These are phyloP conservation scores for Anticlea derivata DNA, from an alignment of 2,888 invertebrate genomes.

Conservation along the genomic window DNA sequence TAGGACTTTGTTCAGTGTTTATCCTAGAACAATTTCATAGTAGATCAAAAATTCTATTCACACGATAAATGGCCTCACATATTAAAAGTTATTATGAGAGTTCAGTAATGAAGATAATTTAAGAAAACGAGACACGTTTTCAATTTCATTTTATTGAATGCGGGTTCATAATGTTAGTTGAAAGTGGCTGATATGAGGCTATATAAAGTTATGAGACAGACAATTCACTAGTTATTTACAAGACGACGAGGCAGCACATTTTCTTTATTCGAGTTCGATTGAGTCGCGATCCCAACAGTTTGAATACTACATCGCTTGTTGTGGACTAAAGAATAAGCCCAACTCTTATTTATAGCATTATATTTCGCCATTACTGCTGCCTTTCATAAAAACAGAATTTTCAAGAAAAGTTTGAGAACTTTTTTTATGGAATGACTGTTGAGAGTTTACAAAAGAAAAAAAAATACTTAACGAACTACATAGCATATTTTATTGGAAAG, in stretches of 20 bases:
- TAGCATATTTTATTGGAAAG: slow-evolving; percentile 19
- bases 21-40: too few species aligned
- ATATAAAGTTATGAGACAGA: slow-evolving; percentile 54
- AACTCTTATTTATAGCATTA: slow-evolving; percentile 57
- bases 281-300: slow-evolving; percentile 46
- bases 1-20: too few species aligned
- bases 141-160: slow-evolving; percentile 61
- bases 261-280: slow-evolving; percentile 62
- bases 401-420: slow-evolving; percentile 19
- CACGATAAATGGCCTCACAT: slow-evolving; percentile 11
- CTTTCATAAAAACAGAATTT: slow-evolving; percentile 43
- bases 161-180: slow-evolving; percentile 45
- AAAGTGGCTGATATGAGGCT: slow-evolving; percentile 54
- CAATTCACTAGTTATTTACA: slow-evolving; percentile 62
- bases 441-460: slow-evolving; percentile 19
- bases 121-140: slow-evolving; percentile 49
- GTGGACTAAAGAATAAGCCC: slow-evolving; percentile 50
- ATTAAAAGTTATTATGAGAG: slow-evolving; percentile 27
- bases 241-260: slow-evolving; percentile 64
- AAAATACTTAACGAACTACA: too few species aligned
- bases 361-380: slow-evolving; percentile 55
- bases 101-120: slow-evolving; percentile 39
- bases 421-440: slow-evolving; percentile 22
- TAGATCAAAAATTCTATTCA: not conserved
- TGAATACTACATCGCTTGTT: slow-evolving; percentile 50